These are phyloP conservation scores for Melanotaenia maccullochi DNA, from an alignment of 2,797 vertebrate genomes.

Conservation along the genomic window DNA sequence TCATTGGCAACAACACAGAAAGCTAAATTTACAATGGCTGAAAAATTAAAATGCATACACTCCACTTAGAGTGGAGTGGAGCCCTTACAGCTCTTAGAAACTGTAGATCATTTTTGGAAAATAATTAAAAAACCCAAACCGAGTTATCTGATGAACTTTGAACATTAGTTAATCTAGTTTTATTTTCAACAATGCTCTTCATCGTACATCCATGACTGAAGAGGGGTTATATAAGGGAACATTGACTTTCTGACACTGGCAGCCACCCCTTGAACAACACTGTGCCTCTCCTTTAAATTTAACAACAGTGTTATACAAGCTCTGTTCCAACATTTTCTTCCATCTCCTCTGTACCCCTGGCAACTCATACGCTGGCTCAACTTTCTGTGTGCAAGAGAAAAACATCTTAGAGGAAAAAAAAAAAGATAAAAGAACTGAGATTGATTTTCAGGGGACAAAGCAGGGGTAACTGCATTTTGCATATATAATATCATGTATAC, in stretches of 20 bases:
- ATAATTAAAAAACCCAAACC: slow-evolving; percentile 19
- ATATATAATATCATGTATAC: background rate
- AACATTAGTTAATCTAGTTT: slow-evolving; percentile 22
- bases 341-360: slow-evolving; percentile 43
- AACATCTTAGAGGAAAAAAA: slow-evolving; percentile 12
- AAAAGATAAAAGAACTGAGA: background rate
- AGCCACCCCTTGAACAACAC: slow-evolving; percentile 21
- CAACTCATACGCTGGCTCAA: slow-evolving; percentile 16
- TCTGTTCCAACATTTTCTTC: slow-evolving; percentile 51
- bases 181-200: slow-evolving; percentile 37
- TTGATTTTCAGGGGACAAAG: background rate
- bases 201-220: slow-evolving; percentile 25
- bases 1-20: background rate
- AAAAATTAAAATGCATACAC: background rate
- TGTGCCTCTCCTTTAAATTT: slow-evolving; percentile 43
- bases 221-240: slow-evolving; percentile 59
- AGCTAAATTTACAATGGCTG: background rate
- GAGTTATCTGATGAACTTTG: slow-evolving; percentile 30
- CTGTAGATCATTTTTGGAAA: background rate
- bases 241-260: slow-evolving; percentile 54
- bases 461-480: background rate
- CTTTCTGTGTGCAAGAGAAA: slow-evolving; percentile 15
- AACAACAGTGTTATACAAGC: slow-evolving; percentile 62
- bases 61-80: background rate
- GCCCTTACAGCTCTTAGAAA: slow-evolving; percentile 2